Percentiles rank a stretch among this genome's conserved stretches.
Evolutionary conservation across 2,797 vertebrate species (phyloP).

Genomic region (Cacajao melanocephalus): DNA sequence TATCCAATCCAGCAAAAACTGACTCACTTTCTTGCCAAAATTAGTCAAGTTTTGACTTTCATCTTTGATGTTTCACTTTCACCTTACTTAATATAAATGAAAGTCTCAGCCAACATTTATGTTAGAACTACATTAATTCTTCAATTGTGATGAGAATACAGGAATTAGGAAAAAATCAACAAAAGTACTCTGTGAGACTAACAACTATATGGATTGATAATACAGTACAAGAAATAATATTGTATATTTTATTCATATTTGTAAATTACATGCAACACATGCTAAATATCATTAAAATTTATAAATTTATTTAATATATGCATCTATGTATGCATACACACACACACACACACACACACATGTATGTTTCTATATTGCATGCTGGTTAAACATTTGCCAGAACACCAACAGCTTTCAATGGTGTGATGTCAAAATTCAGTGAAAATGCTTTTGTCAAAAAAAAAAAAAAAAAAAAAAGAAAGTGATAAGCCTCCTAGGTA

Average conservation of each 20-base stretch:
- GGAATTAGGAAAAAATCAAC: not conserved
- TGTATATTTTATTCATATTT: not conserved
- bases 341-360: not conserved
- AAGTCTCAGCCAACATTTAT: not conserved
- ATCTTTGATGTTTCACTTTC: constrained; percentile 21
- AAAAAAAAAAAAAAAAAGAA: not conserved
- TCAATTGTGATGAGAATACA: not conserved
- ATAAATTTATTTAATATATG: not conserved
- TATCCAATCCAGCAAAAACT: not conserved
- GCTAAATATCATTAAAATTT: not conserved
- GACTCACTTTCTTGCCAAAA: not conserved
- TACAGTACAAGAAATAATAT: not conserved
- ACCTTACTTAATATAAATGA: not conserved
- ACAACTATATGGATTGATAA: not conserved
- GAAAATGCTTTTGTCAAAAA: not conserved
- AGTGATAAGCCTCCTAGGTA: not conserved
- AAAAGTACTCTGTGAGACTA: not conserved
- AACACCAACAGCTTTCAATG: not conserved
- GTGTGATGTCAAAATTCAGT: not conserved
- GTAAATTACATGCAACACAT: not conserved
- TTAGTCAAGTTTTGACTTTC: not conserved
- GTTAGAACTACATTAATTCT: not conserved
- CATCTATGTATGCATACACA: not conserved
- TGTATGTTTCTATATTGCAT: not conserved
- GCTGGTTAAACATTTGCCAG: not conserved